Conservation (phyloP, 2,888 invertebrate species). For the Lypha dubia region DNA sequence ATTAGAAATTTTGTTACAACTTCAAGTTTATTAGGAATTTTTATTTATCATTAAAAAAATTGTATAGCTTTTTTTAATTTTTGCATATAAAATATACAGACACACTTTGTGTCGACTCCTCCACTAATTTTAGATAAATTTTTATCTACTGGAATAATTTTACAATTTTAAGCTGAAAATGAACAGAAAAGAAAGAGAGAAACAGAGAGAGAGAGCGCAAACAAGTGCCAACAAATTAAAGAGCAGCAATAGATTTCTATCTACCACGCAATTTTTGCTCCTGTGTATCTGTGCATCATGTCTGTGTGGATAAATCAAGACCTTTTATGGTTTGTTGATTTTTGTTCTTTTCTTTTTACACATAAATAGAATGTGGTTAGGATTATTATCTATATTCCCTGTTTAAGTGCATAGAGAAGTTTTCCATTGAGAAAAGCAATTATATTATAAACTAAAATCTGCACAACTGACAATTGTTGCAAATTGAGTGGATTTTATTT, state of each 20-base stretch:
- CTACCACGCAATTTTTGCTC: not conserved
- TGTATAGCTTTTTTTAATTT: constrained; percentile 33
- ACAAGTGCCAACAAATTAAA: too few relatives aligned
- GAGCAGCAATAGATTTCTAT: constrained; percentile 11
- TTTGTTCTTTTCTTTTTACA: constrained; percentile 6
- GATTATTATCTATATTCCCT: constrained; percentile 41
- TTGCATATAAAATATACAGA: constrained; percentile 21
- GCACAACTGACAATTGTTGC: constrained; percentile 80
- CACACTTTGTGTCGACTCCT: not conserved
- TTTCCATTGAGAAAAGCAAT: not conserved
- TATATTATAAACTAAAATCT: constrained; percentile 46
- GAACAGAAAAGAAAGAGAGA: not conserved
- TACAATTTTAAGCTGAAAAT: not conserved
- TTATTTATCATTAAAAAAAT: constrained; percentile 1
- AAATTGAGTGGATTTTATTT: constrained; percentile 75
- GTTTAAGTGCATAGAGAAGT: constrained; percentile 21
- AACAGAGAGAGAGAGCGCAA: constrained; percentile 4
- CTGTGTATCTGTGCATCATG: not conserved
- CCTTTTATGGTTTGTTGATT: constrained; percentile 61
- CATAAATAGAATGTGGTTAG: constrained; percentile 35
- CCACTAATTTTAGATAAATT: constrained; percentile 32
- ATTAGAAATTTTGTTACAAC: not conserved
- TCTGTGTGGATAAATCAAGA: constrained; percentile 40
- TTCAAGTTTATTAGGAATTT: not conserved
- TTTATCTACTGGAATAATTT: constrained; percentile 63